Evolutionary conservation across 1,140 invertebrate genomes (phyloP), one percentile per base, ranked within the genome.

Genomic region (Bombus turneri): DNA sequence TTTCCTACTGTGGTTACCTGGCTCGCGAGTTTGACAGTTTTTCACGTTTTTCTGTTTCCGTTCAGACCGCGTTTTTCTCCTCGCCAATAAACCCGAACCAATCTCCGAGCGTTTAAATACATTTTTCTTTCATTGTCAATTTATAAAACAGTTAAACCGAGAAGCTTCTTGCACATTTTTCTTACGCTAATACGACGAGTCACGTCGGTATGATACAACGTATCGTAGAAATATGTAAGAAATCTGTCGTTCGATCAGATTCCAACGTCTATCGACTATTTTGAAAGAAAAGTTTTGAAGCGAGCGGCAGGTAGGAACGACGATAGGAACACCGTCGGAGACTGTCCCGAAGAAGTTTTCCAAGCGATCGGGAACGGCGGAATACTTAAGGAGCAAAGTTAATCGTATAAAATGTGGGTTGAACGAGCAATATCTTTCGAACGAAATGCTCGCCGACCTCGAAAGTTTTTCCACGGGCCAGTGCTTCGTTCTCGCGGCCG

Each of bases 321-420:
- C 25, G 34, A 25, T 10, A 9, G 34, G 10, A 18, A 39, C 28
- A 31, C 5, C 5, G 0, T 25, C 43, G 39, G 34, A 18, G 41
- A 22, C 47, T 53, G 47, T 53, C 5, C 18, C 47, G 47, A 53
- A 53, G 47, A 53, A 53, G 47, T 53, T 53, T 53, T 53, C 47
- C 47, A 53, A 53, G 18, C 18, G 47, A 53, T 53, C 47, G 18
- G 47, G 18, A 53, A 53, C 47, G 47, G 18, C 18, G 47, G 47
- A 53, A 53, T 53, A 53, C 47, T 77, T 28, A 37, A 68, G 25
- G 28, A 71, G 82, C 75, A 41, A 78, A 85, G 47, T 53, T 53
- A 81, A 85, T 80, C 77, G 77, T 12, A 81, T 85, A 81, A 85
- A 85, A 85, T 85, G 69, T 85, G 83, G 68, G 77, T 57, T 68